Evolutionary conservation across 2,888 invertebrate species (phyloP).

Genomic region (Dynastes maya): DNA sequence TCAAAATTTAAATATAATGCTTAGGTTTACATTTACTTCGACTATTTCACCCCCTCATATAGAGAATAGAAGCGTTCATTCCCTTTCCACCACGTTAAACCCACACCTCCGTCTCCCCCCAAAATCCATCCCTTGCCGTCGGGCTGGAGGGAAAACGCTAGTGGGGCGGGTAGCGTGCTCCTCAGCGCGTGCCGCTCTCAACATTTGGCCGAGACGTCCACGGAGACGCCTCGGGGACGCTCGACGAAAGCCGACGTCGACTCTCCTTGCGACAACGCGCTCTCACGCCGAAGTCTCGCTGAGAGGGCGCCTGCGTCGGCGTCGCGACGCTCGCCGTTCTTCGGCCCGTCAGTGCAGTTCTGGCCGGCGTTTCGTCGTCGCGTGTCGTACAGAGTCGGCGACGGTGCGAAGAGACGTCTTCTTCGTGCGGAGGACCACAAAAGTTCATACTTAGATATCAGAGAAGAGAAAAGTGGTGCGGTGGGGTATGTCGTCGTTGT

Average conservation of each 20-base stretch:
- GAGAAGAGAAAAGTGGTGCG: slow-evolving; percentile 50
- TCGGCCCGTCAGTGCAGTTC: slow-evolving; percentile 66
- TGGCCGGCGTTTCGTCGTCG: slow-evolving; percentile 61
- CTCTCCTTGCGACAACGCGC: background rate
- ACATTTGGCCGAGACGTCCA: background rate
- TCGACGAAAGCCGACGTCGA: slow-evolving; percentile 15
- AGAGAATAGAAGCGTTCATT: too few species aligned
- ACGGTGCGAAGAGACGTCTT: slow-evolving; percentile 52
- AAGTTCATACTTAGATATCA: background rate
- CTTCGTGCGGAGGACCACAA: background rate
- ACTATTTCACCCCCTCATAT: too few species aligned
- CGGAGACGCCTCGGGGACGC: background rate
- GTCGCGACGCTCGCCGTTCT: slow-evolving; percentile 55
- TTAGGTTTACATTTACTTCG: too few species aligned
- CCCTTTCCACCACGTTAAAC: too few species aligned
- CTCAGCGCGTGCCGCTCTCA: slow-evolving; percentile 1
- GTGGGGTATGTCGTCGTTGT: slow-evolving; percentile 53
- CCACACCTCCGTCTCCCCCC: too few species aligned
- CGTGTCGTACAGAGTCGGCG: slow-evolving; percentile 61
- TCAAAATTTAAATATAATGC: too few species aligned
- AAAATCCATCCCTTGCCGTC: too few species aligned
- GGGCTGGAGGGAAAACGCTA: too few species aligned
- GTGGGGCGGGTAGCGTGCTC: too few species aligned
- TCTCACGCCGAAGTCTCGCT: slow-evolving; percentile 17
- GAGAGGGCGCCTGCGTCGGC: slow-evolving; percentile 50